These are phyloP conservation scores for Hydrocynus forskahlii DNA, from an alignment of 2,797 vertebrate genomes.

Conservation along the genomic window DNA sequence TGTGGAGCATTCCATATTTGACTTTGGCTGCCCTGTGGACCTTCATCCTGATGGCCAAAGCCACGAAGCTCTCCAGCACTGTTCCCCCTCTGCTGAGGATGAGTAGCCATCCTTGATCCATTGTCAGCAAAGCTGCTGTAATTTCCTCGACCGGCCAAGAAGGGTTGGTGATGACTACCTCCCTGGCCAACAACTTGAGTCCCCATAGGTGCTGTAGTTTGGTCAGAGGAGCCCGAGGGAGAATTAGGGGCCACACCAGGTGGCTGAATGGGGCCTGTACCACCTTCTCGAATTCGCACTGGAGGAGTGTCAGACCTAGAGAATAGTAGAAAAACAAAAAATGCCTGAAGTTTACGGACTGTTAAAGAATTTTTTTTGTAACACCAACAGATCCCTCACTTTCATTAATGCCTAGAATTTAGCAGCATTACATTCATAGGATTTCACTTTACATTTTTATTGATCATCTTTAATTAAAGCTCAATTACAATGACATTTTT, in stretches of 20 bases:
- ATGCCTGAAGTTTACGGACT: neutral
- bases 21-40: constrained; percentile 70
- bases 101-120: constrained; percentile 70
- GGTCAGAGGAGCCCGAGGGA: constrained; percentile 74
- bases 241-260: constrained; percentile 61
- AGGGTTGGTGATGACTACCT: constrained; percentile 75
- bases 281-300: constrained; percentile 78
- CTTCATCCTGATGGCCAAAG: constrained; percentile 84
- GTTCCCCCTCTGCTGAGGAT: constrained; percentile 65
- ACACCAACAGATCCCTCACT: neutral
- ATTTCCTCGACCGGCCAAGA: constrained; percentile 78
- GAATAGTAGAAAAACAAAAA: neutral
- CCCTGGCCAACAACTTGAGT: constrained; percentile 70
- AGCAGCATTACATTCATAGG: no score
- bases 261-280: constrained; percentile 79
- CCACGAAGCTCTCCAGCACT: constrained; percentile 65
- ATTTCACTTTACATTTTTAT: no score
- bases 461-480: no score
- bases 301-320: constrained; percentile 89
- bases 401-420: neutral
- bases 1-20: constrained; percentile 79
- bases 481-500: neutral
- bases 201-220: constrained; percentile 77
- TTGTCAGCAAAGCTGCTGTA: constrained; percentile 80
- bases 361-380: neutral